A percentile compares a stretch with the other conserved stretches of the same genome.
Conservation (phyloP, 1,140 invertebrate species). For the silkworm (Bombyx mori) region DNA sequence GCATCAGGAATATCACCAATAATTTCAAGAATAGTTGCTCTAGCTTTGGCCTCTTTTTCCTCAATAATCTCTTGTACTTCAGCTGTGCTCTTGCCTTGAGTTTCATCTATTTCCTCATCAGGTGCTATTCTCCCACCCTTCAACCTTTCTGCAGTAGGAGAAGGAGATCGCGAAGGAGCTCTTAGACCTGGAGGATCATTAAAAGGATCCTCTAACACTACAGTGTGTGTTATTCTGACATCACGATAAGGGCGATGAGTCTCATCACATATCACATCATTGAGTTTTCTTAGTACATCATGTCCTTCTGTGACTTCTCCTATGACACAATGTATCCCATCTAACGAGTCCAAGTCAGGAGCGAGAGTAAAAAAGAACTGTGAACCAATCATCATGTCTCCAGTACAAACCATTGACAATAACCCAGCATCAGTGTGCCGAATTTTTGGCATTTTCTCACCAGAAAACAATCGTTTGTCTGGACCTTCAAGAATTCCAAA, state of each 20-base stretch:
- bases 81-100: constrained; percentile 83
- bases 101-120: constrained; percentile 96
- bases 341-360: constrained; percentile 91
- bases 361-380: constrained; percentile 98
- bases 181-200: constrained; percentile 86
- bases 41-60: constrained; percentile 94
- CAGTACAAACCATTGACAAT: constrained; percentile 97
- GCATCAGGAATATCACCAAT: constrained; percentile 98
- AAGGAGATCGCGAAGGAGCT: constrained; percentile 89
- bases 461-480: constrained; percentile 92
- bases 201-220: constrained; percentile 97
- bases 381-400: constrained; percentile 93
- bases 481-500: constrained; percentile 88
- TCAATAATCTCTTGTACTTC: constrained; percentile 92
- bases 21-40: constrained; percentile 98
- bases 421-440: constrained; percentile 90
- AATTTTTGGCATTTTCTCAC: constrained; percentile 91
- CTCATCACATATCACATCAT: constrained; percentile 94
- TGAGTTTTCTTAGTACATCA: constrained; percentile 90
- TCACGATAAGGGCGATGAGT: constrained; percentile 95
- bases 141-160: constrained; percentile 84
- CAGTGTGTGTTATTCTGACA: constrained; percentile 97
- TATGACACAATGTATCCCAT: constrained; percentile 96
- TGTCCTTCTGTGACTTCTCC: constrained; percentile 95
- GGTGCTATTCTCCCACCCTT: constrained; percentile 91